These are phyloP conservation scores for Capromys pilorides DNA, from an alignment of 2,797 vertebrate genomes.

Conservation along the genomic window DNA sequence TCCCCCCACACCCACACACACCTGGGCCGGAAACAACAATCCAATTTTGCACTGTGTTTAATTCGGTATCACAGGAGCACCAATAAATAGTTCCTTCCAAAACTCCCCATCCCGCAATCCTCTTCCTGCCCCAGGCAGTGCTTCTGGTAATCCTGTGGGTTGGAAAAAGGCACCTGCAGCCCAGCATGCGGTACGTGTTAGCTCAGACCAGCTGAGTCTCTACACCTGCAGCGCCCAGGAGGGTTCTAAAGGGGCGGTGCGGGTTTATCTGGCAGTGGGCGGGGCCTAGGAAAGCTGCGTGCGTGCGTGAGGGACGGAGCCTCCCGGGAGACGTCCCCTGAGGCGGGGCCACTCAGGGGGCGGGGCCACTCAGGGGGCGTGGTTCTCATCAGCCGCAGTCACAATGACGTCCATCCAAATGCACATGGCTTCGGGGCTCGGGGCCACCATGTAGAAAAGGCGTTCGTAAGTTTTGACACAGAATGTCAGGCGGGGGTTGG, in stretches of 20 bases:
- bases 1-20: background rate
- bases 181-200: fast-evolving
- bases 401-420: slow-evolving; percentile 97
- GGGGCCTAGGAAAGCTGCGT: fast-evolving
- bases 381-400: slow-evolving; percentile 93
- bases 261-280: background rate
- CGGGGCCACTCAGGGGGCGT: slow-evolving; percentile 87
- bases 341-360: slow-evolving; percentile 79
- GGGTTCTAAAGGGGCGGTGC: background rate
- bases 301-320: background rate
- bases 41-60: slow-evolving; percentile 62
- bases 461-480: slow-evolving; percentile 96
- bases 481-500: slow-evolving; percentile 92
- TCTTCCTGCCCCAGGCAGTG: background rate
- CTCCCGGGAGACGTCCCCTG: fast-evolving
- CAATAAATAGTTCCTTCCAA: slow-evolving; percentile 77
- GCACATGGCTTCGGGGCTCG: slow-evolving; percentile 93
- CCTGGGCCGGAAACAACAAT: background rate
- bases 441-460: slow-evolving; percentile 94
- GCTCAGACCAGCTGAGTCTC: slow-evolving; percentile 46
- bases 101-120: background rate
- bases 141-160: background rate
- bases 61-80: slow-evolving; percentile 65
- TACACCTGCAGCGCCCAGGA: fast-evolving
- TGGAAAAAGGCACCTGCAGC: slow-evolving; percentile 4